Evolutionary conservation across 2,888 invertebrate species (phyloP), one percentile per base, ranked within the genome.

Genomic region (Piscicola geometra): DNA sequence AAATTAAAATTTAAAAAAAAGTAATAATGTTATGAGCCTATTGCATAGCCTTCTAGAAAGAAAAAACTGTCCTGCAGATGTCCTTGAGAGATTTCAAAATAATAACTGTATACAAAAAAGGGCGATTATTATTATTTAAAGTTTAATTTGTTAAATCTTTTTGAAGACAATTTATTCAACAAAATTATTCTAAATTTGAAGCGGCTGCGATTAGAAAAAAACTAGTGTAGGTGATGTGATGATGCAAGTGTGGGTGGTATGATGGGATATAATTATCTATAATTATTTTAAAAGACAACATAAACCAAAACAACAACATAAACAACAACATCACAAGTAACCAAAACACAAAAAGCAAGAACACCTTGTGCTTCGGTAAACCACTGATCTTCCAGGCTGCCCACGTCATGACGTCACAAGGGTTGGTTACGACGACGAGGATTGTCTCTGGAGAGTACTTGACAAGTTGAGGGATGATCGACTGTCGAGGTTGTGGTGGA

Each of bases 361-460:
- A 90, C 71, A 95, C 92, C 52, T 91, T 90, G 83, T 93, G 89
- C 84, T 90, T 90, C 12, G 95, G 94, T 80, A 96, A 87, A 5
- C 94, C 94, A 79, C 93, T 94, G 75, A 96, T 85, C 86, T 93
- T 94, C 95, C 95, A 96, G n/a, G 94, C 91, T 18, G 94, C 93
- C 85, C 93, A 94, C 0, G 94, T 93, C 82, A 96, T 87, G 78
- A 95, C 90, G 84, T 96, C 95, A 36, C 93, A 93, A 0, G 95
- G 95, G 86, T 95, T 95, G 80, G 93, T 92, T 5, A 95, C 94
- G 82, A 95, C 90, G 78, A 95, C 82, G 36, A 96, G 86, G 75
- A 93, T 90, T 18, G 93, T 90, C 81, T 94, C 89, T 0, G 95
- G 95, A 78, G 93, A 94, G 87, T 93, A 88, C 83, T 91, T 89